Evolutionary conservation across 1,140 invertebrate species (phyloP), one percentile per base, ranked within the genome.

Genomic region (Bombyx mandarina): DNA sequence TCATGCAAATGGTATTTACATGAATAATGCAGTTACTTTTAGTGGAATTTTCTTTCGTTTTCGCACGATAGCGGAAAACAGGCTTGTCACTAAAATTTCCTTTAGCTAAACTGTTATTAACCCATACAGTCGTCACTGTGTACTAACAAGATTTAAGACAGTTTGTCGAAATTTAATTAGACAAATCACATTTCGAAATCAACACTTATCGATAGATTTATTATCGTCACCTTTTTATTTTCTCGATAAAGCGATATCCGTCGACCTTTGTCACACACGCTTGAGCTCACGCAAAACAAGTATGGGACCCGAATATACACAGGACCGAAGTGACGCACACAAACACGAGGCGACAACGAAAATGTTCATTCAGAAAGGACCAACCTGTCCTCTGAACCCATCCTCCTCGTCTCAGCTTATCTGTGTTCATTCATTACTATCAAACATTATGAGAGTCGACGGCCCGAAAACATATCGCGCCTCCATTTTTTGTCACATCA

Each of bases 341-440:
- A 47, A 53, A 10, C 9, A 46, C 51, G 45, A 18, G 42, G 22
- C n/a, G 45, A 54, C 57, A 47, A 57, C 55, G 57, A 63, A 59
- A 71, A 60, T 61, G 65, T 71, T 68, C 69, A 74, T 75, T 77
- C 72, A 80, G 66, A 69, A 77, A 61, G 63, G 67, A 59, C 60
- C 56, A 71, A 73, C 67, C 64, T 67, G 74, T 68, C 65, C 67
- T 60, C 64, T 66, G 67, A 61, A 67, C 64, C 66, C 73, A 71
- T 75, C 73, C 76, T 66, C 69, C 75, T 76, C 75, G 67, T 77
- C 75, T 75, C 66, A 58, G 52, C 70, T 84, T 86, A 86, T 86
- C 83, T 84, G 63, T 43, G 68, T 86, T 84, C 83, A 86, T 86
- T 86, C 83, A 86, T 86, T 86, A 84, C 78, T 71, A 84, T 84